phyloP scores from a whole-genome alignment of 2,797 vertebrate species.

The Phylloscopus collybita region DNA sequence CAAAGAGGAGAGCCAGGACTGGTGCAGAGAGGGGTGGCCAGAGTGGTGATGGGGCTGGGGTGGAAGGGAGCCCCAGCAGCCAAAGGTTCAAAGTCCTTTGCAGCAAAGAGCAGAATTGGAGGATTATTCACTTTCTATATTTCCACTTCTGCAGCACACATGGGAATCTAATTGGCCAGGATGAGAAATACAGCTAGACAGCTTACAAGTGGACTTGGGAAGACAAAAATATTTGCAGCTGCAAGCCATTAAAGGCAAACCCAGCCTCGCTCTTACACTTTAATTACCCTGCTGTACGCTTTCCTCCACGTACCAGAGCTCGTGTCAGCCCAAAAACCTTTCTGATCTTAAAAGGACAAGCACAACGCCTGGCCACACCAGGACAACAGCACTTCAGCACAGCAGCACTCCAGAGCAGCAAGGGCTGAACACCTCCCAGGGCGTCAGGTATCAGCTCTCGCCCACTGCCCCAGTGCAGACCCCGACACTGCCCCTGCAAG shows the following conservation, averaged over 20 bases:
- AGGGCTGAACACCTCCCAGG: not conserved
- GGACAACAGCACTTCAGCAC: not conserved
- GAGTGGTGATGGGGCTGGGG: not conserved
- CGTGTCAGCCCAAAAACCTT: slow-evolving; percentile 54
- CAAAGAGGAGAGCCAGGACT: slow-evolving; percentile 9
- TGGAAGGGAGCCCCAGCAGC: slow-evolving; percentile 8
- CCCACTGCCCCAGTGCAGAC: rapidly evolving
- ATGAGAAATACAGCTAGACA: slow-evolving; percentile 74
- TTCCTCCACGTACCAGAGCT: slow-evolving; percentile 17
- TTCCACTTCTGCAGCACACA: slow-evolving; percentile 77
- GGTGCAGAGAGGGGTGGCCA: not conserved
- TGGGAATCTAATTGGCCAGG: slow-evolving; percentile 77
- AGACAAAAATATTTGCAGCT: slow-evolving; percentile 72
- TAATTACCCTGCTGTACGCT: slow-evolving; percentile 69
- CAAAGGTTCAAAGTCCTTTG: slow-evolving; percentile 70
- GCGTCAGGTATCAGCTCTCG: rapidly evolving
- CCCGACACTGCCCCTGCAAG: not conserved
- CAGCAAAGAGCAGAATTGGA: slow-evolving; percentile 51
- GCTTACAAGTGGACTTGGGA: slow-evolving; percentile 58
- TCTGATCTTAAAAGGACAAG: slow-evolving; percentile 64
- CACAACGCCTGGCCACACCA: not conserved
- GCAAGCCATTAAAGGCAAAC: slow-evolving; percentile 76
- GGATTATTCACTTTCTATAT: slow-evolving; percentile 78
- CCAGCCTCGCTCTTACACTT: slow-evolving; percentile 53
- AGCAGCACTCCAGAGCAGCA: not conserved